A percentile compares a stretch with the other conserved stretches of the same genome.
These are phyloP conservation scores for Aldrovandia affinis DNA, from an alignment of 2,797 vertebrate species.

Conservation along the genomic window DNA sequence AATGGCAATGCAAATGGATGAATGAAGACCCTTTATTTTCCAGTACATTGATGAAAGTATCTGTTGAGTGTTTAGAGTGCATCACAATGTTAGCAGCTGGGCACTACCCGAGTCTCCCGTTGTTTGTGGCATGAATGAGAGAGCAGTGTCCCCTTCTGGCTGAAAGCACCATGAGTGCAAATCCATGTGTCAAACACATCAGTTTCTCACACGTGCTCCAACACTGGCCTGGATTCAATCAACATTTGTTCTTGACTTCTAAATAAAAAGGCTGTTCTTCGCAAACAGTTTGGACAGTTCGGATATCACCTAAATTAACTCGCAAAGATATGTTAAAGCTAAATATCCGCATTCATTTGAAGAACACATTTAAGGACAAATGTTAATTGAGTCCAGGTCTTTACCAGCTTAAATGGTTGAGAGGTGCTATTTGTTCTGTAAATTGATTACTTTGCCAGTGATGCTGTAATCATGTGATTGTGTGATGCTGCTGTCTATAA, in stretches of 20 bases:
- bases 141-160: constrained; percentile 75
- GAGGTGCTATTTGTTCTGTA: background rate
- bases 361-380: background rate
- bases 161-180: constrained; percentile 44
- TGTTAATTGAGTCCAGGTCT: background rate
- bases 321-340: background rate
- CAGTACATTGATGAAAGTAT: constrained; percentile 3
- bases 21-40: background rate
- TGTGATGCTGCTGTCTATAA: too few species aligned
- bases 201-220: background rate
- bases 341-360: background rate
- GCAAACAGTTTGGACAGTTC: background rate
- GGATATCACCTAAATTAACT: too few species aligned
- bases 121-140: constrained; percentile 58
- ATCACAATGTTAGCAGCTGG: background rate
- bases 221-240: background rate
- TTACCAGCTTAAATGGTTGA: background rate
- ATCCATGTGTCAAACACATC: background rate
- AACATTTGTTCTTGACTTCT: background rate
- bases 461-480: too few species aligned
- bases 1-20: background rate
- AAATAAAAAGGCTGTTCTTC: background rate
- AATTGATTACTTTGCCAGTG: too few species aligned
- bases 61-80: background rate
- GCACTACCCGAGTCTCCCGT: background rate